Evolutionary conservation across 2,113 vertebrate genomes (phyloP), one percentile per base, ranked within the genome.

Genomic region (Burhinus oedicnemus): DNA sequence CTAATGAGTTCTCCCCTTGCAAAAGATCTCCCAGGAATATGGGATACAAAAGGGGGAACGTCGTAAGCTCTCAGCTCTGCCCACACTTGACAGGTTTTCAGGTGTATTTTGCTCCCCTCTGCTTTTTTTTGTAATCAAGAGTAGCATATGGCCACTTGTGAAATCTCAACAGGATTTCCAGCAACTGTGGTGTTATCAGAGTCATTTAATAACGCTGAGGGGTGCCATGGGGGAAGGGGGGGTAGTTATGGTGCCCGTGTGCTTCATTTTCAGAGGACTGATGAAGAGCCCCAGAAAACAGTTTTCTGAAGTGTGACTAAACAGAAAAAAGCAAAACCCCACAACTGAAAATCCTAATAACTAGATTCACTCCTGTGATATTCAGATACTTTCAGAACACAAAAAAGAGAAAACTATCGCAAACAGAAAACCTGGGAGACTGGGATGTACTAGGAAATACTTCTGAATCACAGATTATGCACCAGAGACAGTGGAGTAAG

Each of bases 91-190:
- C 70, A 90, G 70, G 23, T 85, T 92, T 95, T 87, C 75, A 71
- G 36, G 66, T 83, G 21, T 20, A 11, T 44, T 55, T 88, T 92
- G 32, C 36, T 83, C 36, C 40, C 64, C 40, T 84, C 49, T 62
- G 54, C 34, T 75, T 87, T 58, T 51, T 52, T 70, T 47, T 40
- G 40, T 51, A 36, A 44, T 49, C 34, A 25, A 83, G 40, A 82
- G 64, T 19, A 88, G 38, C 66, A 80, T 90, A 88, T 90, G 86
- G 66, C 65, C 42, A 36, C 57, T 93, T 88, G 60, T 92, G 95
- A 78, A 88, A 86, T 58, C 90, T 72, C 90, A 44, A 61, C 60
- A 82, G 70, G 61, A 71, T 90, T 97, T 88, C 45, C 75, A 62
- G 83, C 38, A 64, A 68, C 64, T 74, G 54, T 40, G n/a, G 52